Percentiles rank a stretch among this genome's conserved stretches.
Evolutionary conservation across 2,888 invertebrate genomes (phyloP).

Genomic region (Craniophora ligustri): DNA sequence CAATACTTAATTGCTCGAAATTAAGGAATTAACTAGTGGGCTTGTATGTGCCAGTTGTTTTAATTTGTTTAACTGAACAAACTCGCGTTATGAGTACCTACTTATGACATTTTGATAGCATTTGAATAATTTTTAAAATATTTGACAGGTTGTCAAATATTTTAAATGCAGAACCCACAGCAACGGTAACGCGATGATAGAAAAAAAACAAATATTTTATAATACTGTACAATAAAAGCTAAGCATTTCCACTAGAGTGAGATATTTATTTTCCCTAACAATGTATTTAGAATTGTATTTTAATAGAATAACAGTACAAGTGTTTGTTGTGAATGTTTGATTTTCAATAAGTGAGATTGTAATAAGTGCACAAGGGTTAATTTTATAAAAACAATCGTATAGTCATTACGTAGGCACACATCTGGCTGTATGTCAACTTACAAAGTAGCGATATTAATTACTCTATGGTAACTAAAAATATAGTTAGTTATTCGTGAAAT

Average conservation of each 20-base stretch:
- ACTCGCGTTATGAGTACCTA: too few species aligned
- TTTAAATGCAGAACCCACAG: constrained; percentile 45
- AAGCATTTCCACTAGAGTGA: constrained; percentile 73
- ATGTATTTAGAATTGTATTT: constrained; percentile 68
- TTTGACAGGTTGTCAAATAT: not conserved
- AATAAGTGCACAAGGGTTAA: constrained; percentile 62
- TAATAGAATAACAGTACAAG: constrained; percentile 71
- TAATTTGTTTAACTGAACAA: too few species aligned
- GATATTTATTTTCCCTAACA: constrained; percentile 73
- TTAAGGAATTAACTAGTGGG: too few species aligned
- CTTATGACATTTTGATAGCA: too few species aligned
- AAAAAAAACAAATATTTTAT: constrained; percentile 55
- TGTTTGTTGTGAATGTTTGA: constrained; percentile 50
- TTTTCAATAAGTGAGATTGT: constrained; percentile 53
- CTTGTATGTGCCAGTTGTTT: too few species aligned
- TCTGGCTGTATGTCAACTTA: constrained; percentile 8
- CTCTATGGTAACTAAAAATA: constrained; percentile 6
- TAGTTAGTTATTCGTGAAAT: not conserved
- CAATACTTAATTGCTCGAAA: too few species aligned
- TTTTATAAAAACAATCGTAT: constrained; percentile 47
- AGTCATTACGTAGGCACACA: constrained; percentile 31
- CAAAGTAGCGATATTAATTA: not conserved
- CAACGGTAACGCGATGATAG: constrained; percentile 22
- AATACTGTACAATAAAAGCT: constrained; percentile 61
- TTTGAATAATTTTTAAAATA: too few species aligned